Evolutionary conservation across 2,888 invertebrate species (phyloP), one percentile per base, ranked within the genome.

Genomic region (Opisthograptis luteolata): DNA sequence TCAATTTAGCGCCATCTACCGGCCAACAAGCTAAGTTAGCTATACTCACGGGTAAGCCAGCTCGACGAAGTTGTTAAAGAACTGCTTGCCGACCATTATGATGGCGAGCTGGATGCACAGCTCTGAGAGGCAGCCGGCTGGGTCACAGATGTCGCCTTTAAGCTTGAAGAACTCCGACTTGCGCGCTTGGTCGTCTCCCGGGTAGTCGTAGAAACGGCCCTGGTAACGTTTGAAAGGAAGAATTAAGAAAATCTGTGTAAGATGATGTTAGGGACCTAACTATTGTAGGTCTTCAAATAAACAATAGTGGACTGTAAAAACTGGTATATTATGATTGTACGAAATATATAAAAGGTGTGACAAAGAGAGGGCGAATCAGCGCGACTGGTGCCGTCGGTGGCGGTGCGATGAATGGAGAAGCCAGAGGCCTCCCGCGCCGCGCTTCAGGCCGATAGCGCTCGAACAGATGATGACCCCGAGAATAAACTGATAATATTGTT

Each of bases 41-140:
- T n/a, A 12, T 12, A 34, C 95, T 93, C 81, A 96, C 94, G 98
- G 98, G 74, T 96, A 94, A 37, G 97, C 92, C 36, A 98, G 93
- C 81, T 99, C 98, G 62, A 98, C 92, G 68, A 97, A 94, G 82
- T 98, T 98, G 76, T 97, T 98, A 84, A 97, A 94, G 62, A 96
- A 93, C 79, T 99, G 98, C 74, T 98, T 98, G 15, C 98, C 98
- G 32, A 98, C 94, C 97, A 98, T 98, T 60, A 98, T 97, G 60
- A 98, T 97, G 1, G 97, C 96, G 17, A 98, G 85, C 66, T 98
- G 98, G 56, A 98, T 97, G 72, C 97, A 97, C 19, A 98, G 87
- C 68, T 98, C 98, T 0, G 97, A 97, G 3, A 98, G 91, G 74
- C 98, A 98, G 1, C 98, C 98, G 0, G 98, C 97, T 0, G 97